Conservation (phyloP, 2,113 vertebrate species). For the Clarias macrocephalus region DNA sequence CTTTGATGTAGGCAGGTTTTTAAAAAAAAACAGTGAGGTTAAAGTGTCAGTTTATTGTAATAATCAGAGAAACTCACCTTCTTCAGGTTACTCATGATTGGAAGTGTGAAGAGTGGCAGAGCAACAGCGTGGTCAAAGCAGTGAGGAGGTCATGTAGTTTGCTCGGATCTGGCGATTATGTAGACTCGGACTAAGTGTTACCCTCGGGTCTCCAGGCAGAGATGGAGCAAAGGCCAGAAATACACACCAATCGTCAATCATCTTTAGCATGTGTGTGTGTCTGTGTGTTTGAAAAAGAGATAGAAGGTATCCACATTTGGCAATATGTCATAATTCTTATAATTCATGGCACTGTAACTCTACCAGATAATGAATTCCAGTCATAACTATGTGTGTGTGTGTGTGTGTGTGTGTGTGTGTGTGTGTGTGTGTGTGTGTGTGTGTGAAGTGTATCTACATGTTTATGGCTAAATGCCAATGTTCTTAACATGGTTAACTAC, state of each 20-base stretch:
- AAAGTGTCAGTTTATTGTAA: neutral
- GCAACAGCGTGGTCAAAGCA: slow-evolving; percentile 12
- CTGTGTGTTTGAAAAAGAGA: slow-evolving; percentile 5
- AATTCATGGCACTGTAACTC: neutral
- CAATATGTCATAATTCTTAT: slow-evolving; percentile 7
- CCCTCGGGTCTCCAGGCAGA: slow-evolving; percentile 65
- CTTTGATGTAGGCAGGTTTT: neutral
- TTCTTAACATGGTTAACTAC: neutral
- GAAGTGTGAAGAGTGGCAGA: neutral
- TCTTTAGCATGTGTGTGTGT: slow-evolving; percentile 23
- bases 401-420: slow-evolving; percentile 31
- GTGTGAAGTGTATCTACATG: neutral
- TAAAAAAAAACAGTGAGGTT: neutral
- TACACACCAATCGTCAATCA: slow-evolving; percentile 64
- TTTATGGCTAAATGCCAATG: neutral
- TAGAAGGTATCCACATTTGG: neutral
- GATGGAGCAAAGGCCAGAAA: slow-evolving; percentile 61
- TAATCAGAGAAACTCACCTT: slow-evolving; percentile 29
- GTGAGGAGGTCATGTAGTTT: slow-evolving; percentile 31
- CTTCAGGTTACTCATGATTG: neutral
- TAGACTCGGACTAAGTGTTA: slow-evolving; percentile 11
- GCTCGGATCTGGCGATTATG: slow-evolving; percentile 40
- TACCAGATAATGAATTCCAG: slow-evolving; percentile 12
- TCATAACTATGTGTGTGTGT: slow-evolving; percentile 4
- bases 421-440: neutral